These are phyloP conservation scores for Lethenteron camtschaticum DNA, from an alignment of 2,113 vertebrate genomes.

Conservation along the genomic window DNA sequence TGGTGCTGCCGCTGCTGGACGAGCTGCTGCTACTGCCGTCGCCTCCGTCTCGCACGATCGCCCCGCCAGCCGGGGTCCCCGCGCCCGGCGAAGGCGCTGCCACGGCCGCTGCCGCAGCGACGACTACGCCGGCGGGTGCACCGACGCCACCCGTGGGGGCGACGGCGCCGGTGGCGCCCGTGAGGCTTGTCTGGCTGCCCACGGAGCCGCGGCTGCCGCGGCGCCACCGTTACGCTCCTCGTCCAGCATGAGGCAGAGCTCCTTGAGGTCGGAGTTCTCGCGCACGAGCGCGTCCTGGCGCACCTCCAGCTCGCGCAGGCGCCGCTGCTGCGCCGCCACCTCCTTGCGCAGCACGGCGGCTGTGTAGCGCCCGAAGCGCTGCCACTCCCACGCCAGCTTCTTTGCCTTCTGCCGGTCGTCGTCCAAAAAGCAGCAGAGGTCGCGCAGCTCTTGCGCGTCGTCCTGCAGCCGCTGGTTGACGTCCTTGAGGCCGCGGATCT, in stretches of 20 bases:
- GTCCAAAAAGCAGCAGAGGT: constrained; percentile 87
- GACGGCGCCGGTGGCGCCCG: constrained; percentile 24
- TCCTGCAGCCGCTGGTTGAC: constrained; percentile 94
- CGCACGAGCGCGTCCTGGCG: constrained; percentile 62
- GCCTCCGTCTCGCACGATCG: constrained; percentile 45
- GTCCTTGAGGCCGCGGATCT: constrained; percentile 85
- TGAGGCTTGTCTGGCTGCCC: constrained; percentile 62
- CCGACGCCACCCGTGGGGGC: neutral
- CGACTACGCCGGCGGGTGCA: too few relatives aligned
- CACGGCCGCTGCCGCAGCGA: constrained; percentile 13
- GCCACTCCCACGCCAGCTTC: constrained; percentile 77
- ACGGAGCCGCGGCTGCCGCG: constrained; percentile 56
- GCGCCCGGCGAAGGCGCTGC: constrained; percentile 16
- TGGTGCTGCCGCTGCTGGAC: constrained; percentile 52
- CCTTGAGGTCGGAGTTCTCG: constrained; percentile 79
- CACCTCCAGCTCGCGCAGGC: constrained; percentile 69
- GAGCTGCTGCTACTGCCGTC: constrained; percentile 57
- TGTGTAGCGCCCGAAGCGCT: constrained; percentile 67
- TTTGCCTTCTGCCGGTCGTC: constrained; percentile 91
- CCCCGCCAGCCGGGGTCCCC: neutral
- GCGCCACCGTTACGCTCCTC: constrained; percentile 38
- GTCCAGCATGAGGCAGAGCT: constrained; percentile 68
- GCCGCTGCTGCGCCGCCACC: constrained; percentile 67
- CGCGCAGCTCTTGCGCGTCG: constrained; percentile 83
- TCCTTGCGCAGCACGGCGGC: constrained; percentile 76